phyloP scores from a whole-genome alignment of 2,113 vertebrate species.

The Upupa epops region DNA sequence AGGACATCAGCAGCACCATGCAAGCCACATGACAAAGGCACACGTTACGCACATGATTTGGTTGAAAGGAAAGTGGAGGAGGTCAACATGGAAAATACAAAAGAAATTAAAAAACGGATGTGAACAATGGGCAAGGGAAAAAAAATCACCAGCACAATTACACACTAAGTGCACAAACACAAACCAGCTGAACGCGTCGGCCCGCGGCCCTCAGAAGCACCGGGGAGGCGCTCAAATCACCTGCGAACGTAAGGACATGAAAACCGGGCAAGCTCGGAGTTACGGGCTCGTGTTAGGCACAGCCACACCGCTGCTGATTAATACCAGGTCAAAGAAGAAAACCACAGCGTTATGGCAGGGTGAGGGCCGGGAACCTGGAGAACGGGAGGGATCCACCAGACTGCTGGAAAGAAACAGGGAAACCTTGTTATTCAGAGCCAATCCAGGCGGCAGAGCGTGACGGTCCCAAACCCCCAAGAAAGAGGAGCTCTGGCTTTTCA shows the following conservation, averaged over 20 bases:
- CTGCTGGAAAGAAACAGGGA: slow-evolving; percentile 53
- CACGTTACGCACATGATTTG: slow-evolving; percentile 91
- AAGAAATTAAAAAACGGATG: slow-evolving; percentile 92
- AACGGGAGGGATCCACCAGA: slow-evolving; percentile 52
- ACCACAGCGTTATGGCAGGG: not conserved
- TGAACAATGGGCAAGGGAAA: slow-evolving; percentile 86
- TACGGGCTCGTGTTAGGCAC: slow-evolving; percentile 65
- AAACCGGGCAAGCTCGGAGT: slow-evolving; percentile 60
- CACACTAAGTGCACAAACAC: slow-evolving; percentile 81
- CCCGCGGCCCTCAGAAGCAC: slow-evolving; percentile 69
- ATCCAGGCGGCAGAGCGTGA: not conserved
- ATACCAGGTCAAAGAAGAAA: slow-evolving; percentile 28
- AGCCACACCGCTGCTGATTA: slow-evolving; percentile 51
- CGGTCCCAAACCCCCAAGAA: accelerated
- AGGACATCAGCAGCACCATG: slow-evolving; percentile 92
- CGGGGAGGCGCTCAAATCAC: slow-evolving; percentile 47
- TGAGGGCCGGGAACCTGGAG: not conserved
- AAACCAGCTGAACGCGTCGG: slow-evolving; percentile 76
- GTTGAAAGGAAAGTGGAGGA: slow-evolving; percentile 91
- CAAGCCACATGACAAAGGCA: slow-evolving; percentile 96
- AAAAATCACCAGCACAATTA: slow-evolving; percentile 84
- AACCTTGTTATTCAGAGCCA: slow-evolving; percentile 29
- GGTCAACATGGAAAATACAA: slow-evolving; percentile 90
- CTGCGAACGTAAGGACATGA: slow-evolving; percentile 67
- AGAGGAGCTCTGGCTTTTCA: not conserved